Conservation (phyloP, 1,140 invertebrate species). For the Drosophila nigromelanica region DNA sequence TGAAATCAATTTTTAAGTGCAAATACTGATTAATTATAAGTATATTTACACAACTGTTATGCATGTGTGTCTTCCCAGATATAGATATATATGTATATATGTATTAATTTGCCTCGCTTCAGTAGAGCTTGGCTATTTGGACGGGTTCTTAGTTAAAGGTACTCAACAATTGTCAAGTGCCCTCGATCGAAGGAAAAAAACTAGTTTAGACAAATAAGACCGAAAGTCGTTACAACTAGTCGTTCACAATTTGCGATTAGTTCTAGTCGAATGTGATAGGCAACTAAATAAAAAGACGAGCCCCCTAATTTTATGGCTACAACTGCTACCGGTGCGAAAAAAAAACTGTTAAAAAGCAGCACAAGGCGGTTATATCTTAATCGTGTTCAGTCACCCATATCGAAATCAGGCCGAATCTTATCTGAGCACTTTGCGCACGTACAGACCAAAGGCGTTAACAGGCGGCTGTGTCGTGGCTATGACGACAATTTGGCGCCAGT, state of each 20-base stretch:
- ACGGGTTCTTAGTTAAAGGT: neutral
- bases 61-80: neutral
- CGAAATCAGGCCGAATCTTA: neutral
- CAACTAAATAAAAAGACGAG: constrained; percentile 53
- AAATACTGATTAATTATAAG: neutral
- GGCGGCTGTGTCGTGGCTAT: neutral
- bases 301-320: constrained; percentile 31
- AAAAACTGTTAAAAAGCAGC: constrained; percentile 13
- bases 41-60: constrained; percentile 8
- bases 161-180: neutral
- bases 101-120: constrained; percentile 14
- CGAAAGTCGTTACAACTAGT: neutral
- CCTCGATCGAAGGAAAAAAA: neutral
- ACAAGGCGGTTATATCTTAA: constrained; percentile 16
- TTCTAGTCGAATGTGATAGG: constrained; percentile 32
- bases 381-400: constrained; percentile 5
- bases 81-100: neutral
- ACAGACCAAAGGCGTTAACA: neutral
- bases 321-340: neutral
- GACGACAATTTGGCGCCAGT: constrained; percentile 20
- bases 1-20: neutral
- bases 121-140: neutral
- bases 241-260: neutral
- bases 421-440: constrained; percentile 3
- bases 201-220: neutral